phyloP scores from a whole-genome alignment of 2,113 vertebrate species.

The Festucalex cinctus region DNA sequence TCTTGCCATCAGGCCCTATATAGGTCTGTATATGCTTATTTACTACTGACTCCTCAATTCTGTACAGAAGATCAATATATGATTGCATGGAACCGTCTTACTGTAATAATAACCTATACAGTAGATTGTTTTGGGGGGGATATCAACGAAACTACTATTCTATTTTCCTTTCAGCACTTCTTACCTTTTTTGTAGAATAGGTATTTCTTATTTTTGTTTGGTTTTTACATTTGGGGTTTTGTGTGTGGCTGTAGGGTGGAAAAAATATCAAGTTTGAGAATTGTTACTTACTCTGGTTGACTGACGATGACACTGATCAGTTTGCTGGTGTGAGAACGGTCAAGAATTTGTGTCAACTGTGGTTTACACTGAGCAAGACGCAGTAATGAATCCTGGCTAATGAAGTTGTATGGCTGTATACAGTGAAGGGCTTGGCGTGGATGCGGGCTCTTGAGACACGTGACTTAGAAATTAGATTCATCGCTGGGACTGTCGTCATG shows the following conservation, averaged over 20 bases:
- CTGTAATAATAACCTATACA: conserved; percentile 90
- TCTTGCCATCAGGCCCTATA: conserved; percentile 62
- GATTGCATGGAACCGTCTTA: conserved; percentile 83
- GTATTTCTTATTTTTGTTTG: conserved; percentile 62
- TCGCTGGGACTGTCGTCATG: conserved; percentile 11
- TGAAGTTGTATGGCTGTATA: conserved; percentile 65
- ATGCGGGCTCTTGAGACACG: conserved; percentile 58
- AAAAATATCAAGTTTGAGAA: conserved; percentile 49
- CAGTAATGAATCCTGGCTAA: conserved; percentile 61
- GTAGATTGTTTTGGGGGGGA: conserved; percentile 64
- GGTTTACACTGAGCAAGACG: conserved; percentile 65
- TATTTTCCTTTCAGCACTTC: conserved; percentile 59
- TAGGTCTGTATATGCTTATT: conserved; percentile 79
- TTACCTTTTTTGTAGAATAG: conserved; percentile 62
- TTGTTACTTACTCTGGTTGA: conserved; percentile 44
- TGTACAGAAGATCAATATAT: conserved; percentile 77
- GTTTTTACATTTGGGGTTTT: conserved; percentile 73
- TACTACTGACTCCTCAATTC: conserved; percentile 87
- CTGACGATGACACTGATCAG: conserved; percentile 37
- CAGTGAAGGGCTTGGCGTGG: conserved; percentile 65
- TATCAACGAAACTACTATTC: conserved; percentile 45
- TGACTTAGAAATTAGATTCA: conserved; percentile 11
- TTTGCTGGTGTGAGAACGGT: conserved; percentile 53
- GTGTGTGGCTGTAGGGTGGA: conserved; percentile 67
- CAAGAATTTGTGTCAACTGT: conserved; percentile 50